A percentile compares a stretch with the other conserved stretches of the same genome.
These are phyloP conservation scores for Erithacus rubecula DNA, from an alignment of 2,797 vertebrate species.

Conservation along the genomic window DNA sequence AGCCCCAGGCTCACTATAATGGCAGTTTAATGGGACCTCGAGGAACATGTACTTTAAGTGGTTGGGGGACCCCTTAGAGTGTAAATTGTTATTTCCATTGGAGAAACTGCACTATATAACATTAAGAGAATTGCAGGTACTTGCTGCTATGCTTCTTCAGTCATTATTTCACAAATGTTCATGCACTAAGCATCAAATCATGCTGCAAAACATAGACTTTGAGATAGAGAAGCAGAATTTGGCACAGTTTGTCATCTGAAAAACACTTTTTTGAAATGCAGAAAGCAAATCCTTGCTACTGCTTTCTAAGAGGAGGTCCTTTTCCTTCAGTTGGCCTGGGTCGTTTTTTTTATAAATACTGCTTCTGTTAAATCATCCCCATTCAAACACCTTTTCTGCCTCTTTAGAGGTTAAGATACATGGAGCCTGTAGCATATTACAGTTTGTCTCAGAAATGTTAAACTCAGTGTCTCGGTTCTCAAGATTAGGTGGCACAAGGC, in stretches of 20 bases:
- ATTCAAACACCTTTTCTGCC: background rate
- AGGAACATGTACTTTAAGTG: conserved; percentile 7
- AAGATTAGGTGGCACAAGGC: conserved; percentile 45
- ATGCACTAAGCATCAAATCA: background rate
- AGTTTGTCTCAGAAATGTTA: conserved; percentile 18
- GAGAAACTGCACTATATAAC: conserved; percentile 23
- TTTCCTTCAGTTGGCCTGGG: background rate
- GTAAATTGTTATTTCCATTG: conserved; percentile 29
- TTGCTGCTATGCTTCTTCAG: background rate
- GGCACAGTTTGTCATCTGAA: background rate
- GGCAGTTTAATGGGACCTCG: conserved; percentile 48
- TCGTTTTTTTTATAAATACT: background rate
- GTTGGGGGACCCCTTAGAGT: conserved; percentile 3
- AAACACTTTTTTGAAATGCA: background rate
- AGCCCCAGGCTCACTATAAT: conserved; percentile 3
- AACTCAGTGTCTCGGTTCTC: background rate
- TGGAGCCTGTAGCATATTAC: background rate
- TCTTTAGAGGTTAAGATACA: background rate
- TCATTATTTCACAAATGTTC: conserved; percentile 19
- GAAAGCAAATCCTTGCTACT: background rate
- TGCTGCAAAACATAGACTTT: background rate
- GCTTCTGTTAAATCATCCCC: background rate
- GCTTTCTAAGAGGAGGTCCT: background rate
- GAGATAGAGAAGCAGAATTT: background rate
- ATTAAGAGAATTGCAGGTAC: background rate